Conservation (phyloP, 2,797 vertebrate genomes). For the Craterocephalus amniculus region DNA sequence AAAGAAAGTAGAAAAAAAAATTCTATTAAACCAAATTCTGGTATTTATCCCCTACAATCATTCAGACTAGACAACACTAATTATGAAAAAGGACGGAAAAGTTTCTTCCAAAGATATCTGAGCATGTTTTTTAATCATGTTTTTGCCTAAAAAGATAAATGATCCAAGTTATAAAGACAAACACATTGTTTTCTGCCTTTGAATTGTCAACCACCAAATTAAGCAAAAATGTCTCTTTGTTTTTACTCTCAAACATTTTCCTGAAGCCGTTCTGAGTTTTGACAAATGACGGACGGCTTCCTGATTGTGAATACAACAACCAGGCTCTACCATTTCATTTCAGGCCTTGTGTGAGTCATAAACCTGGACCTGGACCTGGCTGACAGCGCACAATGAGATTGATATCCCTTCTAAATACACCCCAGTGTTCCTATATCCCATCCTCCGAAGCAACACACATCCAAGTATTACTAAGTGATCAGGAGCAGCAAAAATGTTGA, state of each 20-base stretch:
- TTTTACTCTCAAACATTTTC: constrained; percentile 27
- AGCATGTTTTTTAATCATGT: neutral
- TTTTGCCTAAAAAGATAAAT: neutral
- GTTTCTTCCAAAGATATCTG: neutral
- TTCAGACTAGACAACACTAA: neutral
- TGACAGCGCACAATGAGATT: neutral
- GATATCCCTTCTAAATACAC: neutral
- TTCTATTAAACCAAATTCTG: too few relatives aligned
- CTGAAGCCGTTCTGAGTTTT: constrained; percentile 15
- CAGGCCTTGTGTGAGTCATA: neutral
- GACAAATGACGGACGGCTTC: constrained; percentile 26
- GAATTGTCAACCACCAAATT: constrained; percentile 10
- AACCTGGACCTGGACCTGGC: neutral
- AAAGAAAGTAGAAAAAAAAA: too few relatives aligned
- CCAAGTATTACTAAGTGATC: constrained; percentile 1
- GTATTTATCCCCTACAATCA: too few relatives aligned
- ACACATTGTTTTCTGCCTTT: neutral
- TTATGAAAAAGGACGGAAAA: neutral
- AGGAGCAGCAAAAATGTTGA: neutral
- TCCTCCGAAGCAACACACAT: neutral
- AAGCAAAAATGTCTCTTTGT: constrained; percentile 9
- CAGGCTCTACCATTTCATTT: constrained; percentile 2
- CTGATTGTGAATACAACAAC: constrained; percentile 20
- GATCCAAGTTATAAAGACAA: neutral
- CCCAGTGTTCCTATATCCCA: neutral